Evolutionary conservation across 2,888 invertebrate species (phyloP).

Genomic region (Hyposoter dolosus): DNA sequence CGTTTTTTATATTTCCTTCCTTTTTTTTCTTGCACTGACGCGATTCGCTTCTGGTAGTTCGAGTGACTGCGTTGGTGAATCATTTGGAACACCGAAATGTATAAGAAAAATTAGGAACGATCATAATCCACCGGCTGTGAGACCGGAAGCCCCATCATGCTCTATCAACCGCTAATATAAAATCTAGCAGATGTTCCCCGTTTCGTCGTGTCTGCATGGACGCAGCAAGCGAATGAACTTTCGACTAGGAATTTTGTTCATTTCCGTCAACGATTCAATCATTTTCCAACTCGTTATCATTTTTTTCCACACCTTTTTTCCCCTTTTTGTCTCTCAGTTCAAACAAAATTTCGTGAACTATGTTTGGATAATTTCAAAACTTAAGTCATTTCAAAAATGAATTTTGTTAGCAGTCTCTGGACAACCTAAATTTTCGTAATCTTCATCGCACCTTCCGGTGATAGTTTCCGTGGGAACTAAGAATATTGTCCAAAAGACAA

Average conservation of each 20-base stretch:
- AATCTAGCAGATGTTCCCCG: slow-evolving; percentile 35
- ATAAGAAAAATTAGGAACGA: slow-evolving; percentile 6
- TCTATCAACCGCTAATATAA: slow-evolving; percentile 44
- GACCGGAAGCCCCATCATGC: slow-evolving; percentile 45
- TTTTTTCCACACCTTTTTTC: background rate
- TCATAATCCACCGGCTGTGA: slow-evolving; percentile 1
- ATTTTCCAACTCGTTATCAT: background rate
- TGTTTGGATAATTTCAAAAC: too few species aligned
- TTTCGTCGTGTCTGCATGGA: slow-evolving; percentile 16
- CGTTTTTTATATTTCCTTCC: slow-evolving; percentile 22
- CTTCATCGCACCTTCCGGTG: too few species aligned
- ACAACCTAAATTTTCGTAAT: too few species aligned
- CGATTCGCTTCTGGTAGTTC: slow-evolving; percentile 21
- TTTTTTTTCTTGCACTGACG: slow-evolving; percentile 50
- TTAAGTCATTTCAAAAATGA: too few species aligned
- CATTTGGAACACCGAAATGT: slow-evolving; percentile 40
- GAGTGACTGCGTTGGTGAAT: slow-evolving; percentile 50
- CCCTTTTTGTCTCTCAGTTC: too few species aligned
- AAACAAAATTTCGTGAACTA: too few species aligned
- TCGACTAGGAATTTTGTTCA: background rate
- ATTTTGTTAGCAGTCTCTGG: too few species aligned
- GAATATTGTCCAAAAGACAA: too few species aligned
- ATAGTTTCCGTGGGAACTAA: too few species aligned
- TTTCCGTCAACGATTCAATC: background rate
- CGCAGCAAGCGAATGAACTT: slow-evolving; percentile 24